Evolutionary conservation across 2,888 invertebrate genomes (phyloP).

Genomic region (Ferdinandea cuprea): DNA sequence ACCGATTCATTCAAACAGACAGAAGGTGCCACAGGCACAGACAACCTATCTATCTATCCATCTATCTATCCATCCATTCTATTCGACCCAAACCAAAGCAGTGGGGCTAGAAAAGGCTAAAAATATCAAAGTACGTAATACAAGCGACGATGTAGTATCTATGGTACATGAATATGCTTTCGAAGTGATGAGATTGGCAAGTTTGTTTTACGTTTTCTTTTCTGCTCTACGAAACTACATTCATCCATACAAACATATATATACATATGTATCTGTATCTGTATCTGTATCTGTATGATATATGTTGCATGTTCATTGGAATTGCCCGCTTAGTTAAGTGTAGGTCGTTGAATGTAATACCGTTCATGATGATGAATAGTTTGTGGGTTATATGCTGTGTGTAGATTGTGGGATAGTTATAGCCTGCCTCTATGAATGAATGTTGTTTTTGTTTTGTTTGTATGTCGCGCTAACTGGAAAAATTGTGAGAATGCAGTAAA

Average conservation of each 20-base stretch:
- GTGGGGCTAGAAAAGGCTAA: slow-evolving; percentile 40
- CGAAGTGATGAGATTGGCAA: slow-evolving; percentile 55
- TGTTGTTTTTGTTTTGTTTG: slow-evolving; percentile 19
- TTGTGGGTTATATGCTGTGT: slow-evolving; percentile 66
- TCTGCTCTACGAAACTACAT: neutral
- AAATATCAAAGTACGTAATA: slow-evolving; percentile 61
- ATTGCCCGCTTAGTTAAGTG: slow-evolving; percentile 46
- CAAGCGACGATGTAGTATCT: slow-evolving; percentile 23
- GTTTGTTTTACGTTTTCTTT: neutral
- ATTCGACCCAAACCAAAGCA: neutral
- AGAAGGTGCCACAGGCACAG: slow-evolving; percentile 60
- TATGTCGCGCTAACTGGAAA: slow-evolving; percentile 37
- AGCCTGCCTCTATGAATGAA: slow-evolving; percentile 67
- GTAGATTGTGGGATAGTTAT: slow-evolving; percentile 39
- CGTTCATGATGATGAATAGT: slow-evolving; percentile 27
- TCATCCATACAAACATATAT: too few relatives aligned
- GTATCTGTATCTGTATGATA: too few relatives aligned
- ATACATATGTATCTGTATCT: neutral
- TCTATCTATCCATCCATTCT: slow-evolving; percentile 16
- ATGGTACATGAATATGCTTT: slow-evolving; percentile 1
- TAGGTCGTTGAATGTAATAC: slow-evolving; percentile 47
- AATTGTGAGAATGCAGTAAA: neutral
- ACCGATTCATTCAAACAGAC: slow-evolving; percentile 48
- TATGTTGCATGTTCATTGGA: slow-evolving; percentile 62
- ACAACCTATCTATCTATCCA: slow-evolving; percentile 26